Evolutionary conservation across 2,113 vertebrate species (phyloP).

Genomic region (Spizaetus ornatus): DNA sequence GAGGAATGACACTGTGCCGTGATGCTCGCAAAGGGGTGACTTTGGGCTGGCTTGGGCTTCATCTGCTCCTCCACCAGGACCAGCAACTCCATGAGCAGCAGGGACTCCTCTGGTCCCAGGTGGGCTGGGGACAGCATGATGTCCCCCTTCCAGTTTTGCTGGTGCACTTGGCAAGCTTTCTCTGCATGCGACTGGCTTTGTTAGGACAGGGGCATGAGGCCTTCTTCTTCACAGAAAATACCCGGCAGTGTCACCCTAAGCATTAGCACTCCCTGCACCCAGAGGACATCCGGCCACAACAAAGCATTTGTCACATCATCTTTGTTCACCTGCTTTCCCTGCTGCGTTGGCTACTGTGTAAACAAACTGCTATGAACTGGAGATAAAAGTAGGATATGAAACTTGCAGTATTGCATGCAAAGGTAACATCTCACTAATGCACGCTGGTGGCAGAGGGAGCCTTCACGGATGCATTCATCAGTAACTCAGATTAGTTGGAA

Average conservation of each 20-base stretch:
- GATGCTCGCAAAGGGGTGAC: background rate
- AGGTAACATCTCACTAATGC: background rate
- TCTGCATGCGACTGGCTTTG: background rate
- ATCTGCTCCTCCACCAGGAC: background rate
- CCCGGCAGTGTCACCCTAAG: background rate
- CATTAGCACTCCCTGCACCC: background rate
- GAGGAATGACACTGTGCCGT: background rate
- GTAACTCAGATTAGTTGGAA: background rate
- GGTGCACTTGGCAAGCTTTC: background rate
- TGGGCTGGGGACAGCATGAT: background rate
- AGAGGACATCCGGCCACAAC: background rate
- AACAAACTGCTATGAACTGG: background rate
- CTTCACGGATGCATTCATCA: background rate
- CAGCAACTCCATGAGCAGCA: background rate
- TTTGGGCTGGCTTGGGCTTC: background rate
- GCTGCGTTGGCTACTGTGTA: background rate
- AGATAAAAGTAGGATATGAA: background rate
- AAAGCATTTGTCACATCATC: background rate
- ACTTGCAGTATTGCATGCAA: background rate
- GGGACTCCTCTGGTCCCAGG: background rate
- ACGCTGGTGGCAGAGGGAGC: background rate
- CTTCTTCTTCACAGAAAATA: background rate
- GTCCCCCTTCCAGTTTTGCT: background rate
- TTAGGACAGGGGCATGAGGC: background rate
- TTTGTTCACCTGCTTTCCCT: background rate